A percentile compares a stretch with the other conserved stretches of the same genome.
phyloP scores from a whole-genome alignment of 2,888 invertebrate species.

The Dryomyza anilis region DNA sequence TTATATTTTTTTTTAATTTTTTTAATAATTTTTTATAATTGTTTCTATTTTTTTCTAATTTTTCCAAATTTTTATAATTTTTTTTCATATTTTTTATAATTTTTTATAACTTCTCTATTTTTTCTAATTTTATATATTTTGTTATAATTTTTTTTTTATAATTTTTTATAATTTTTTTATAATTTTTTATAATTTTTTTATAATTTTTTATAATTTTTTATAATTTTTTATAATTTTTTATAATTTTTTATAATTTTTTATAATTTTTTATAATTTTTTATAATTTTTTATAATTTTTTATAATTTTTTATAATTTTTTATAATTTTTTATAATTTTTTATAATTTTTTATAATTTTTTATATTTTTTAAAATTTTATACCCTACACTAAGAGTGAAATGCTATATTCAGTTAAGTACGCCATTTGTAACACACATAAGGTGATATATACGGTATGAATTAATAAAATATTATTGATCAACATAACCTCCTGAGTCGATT shows the following conservation, averaged over 20 bases:
- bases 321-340: not conserved
- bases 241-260: not conserved
- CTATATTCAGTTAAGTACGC: no score
- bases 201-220: not conserved
- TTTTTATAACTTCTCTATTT: not conserved
- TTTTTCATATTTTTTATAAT: not conserved
- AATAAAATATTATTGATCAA: no score
- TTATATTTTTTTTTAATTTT: not conserved
- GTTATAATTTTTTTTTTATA: not conserved
- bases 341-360: not conserved
- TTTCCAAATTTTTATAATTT: not conserved
- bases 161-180: not conserved
- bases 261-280: not conserved
- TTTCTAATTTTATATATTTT: not conserved
- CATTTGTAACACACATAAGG: no score
- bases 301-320: not conserved
- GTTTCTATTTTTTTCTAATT: not conserved
- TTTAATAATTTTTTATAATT: not conserved
- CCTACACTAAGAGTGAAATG: no score
- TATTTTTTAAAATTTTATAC: not conserved
- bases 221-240: not conserved
- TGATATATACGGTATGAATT: no score
- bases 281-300: not conserved
- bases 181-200: not conserved
- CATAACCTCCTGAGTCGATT: no score